Evolutionary conservation across 2,888 invertebrate species (phyloP).

Genomic region (Chymomyza procnemis): DNA sequence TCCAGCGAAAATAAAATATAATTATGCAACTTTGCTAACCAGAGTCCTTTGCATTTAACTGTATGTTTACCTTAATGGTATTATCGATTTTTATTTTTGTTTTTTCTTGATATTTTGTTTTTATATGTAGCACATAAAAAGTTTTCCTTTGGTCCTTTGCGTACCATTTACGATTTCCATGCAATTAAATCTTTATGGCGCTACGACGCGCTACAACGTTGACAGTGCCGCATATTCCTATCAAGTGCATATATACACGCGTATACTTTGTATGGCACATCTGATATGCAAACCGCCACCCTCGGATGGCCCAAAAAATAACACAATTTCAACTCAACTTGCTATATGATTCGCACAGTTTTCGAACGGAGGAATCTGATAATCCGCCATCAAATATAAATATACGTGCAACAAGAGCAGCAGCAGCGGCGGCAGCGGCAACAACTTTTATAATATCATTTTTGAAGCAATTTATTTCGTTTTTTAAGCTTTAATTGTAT

Average conservation of each 20-base stretch:
- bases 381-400: not conserved
- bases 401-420: too few relatives aligned
- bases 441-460: not conserved
- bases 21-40: not conserved
- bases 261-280: not conserved
- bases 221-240: not conserved
- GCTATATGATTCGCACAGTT: not conserved
- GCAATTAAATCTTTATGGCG: slow-evolving; percentile 65
- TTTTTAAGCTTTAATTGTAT: slow-evolving; percentile 56
- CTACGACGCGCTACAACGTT: slow-evolving; percentile 52
- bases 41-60: not conserved
- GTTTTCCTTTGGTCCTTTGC: slow-evolving; percentile 49
- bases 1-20: not conserved
- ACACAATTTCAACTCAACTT: not conserved
- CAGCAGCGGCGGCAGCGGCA: too few relatives aligned
- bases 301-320: not conserved
- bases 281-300: not conserved
- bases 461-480: slow-evolving; percentile 5
- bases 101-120: not conserved
- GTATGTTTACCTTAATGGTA: not conserved
- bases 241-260: not conserved
- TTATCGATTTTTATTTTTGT: not conserved
- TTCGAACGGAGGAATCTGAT: not conserved
- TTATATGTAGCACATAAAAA: slow-evolving; percentile 49
- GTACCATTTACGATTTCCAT: slow-evolving; percentile 72